Base-by-base conservation (phyloP, 2,888 invertebrate genomes). In the Adela reaumurella region DNA sequence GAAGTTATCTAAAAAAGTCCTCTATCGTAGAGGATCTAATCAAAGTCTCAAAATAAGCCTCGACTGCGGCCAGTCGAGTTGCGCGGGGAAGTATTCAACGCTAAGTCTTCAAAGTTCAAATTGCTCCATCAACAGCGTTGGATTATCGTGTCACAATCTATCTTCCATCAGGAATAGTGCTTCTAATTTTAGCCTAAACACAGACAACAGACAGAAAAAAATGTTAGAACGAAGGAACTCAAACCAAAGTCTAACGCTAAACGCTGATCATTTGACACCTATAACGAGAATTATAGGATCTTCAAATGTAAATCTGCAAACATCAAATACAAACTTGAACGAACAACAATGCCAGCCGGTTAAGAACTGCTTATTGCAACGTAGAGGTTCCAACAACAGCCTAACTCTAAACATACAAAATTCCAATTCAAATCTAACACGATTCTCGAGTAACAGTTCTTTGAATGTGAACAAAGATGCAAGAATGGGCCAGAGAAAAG, bases 321-420 rank as follows among this genome's bases (percentile, higher is more conserved):
- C 56, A 14, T 59, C 81, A 0, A 80, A 80, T 54, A 65, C 68
- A 0, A 81, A 69, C 54, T 55, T 81, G 0, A 61, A 69, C 0
- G 77, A 77, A 19, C 59, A 58, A 28, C 50, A 51, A 43, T 28
- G 17, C 0, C 62, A 68, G 0, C 19, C 48, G 51, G 48, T 58
- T 54, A 74, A 78, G 17, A 90, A 88, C 64, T 89, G 90, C 52
- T 68, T 90, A 14, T 61, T 91, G 11, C 90, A 91, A 58, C 83
- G 94, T 19, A 81, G 94, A 17, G 93, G 93, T 0, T 93, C 93
- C 0, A 93, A 91, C 60, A 92, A 93, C 20, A 92, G 92, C 58
- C 70, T 94, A 8, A 93, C 92, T 0, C 83, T 94, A 49, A 92
- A 92, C 62, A 81, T 93, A 43, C 79, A 81, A 28, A 43, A 43